These are phyloP conservation scores for Microctonus aethiopoides DNA, from an alignment of 2,888 invertebrate species.

Conservation along the genomic window DNA sequence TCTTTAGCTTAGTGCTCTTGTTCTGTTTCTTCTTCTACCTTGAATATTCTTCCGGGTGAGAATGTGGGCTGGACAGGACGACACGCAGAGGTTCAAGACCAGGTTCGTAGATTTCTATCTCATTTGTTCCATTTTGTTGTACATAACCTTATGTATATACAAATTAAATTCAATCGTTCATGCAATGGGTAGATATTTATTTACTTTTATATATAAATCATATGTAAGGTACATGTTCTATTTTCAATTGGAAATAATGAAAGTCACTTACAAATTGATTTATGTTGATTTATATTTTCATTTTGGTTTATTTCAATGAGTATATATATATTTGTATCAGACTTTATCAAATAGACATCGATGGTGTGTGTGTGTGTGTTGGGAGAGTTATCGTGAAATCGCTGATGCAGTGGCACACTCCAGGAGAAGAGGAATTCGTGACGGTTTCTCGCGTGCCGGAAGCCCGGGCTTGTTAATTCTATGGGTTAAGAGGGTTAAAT, in stretches of 20 bases:
- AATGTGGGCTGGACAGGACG: slow-evolving; percentile 64
- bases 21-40: slow-evolving; percentile 19
- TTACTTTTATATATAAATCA: no score
- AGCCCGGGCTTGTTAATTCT: slow-evolving; percentile 39
- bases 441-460: slow-evolving; percentile 42
- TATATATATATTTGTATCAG: no score
- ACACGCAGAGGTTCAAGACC: slow-evolving; percentile 61
- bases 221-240: no score
- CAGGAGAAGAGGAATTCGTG: slow-evolving; percentile 29
- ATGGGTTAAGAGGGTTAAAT: slow-evolving; percentile 43
- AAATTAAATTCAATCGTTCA: no score
- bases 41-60: slow-evolving; percentile 30
- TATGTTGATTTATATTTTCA: neutral
- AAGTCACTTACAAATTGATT: neutral
- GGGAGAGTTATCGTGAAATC: slow-evolving; percentile 19
- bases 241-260: no score
- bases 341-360: neutral
- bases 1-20: neutral
- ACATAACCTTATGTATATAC: no score
- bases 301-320: neutral
- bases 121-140: slow-evolving; percentile 8
- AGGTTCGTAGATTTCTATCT: slow-evolving; percentile 49
- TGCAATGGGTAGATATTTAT: no score
- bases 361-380: neutral
- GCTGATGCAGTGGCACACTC: slow-evolving; percentile 27